Conservation (phyloP, 23 tunicate genomes). For the Clavelina lepadiformis region DNA sequence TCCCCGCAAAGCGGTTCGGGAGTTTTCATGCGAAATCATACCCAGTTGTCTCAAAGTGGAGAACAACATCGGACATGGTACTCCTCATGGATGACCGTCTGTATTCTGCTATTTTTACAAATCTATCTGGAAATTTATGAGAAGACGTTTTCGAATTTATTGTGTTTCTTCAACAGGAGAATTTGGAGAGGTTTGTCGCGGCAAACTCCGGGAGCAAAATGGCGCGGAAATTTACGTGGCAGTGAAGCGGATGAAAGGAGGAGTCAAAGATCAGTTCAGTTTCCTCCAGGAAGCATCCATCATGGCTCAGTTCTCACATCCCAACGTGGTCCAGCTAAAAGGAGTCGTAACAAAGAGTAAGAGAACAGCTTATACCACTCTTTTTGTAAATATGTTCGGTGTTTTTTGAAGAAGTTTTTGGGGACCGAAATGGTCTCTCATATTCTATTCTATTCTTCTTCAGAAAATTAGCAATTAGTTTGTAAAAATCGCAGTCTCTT, state of each 20-base stretch:
- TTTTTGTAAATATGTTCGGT: too few relatives aligned
- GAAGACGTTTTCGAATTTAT: neutral
- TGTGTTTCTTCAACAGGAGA: constrained; percentile 26
- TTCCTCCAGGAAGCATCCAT: constrained; percentile 58
- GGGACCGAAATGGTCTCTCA: too few relatives aligned
- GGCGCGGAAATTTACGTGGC: constrained; percentile 21
- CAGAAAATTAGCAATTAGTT: too few relatives aligned
- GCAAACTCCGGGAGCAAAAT: neutral
- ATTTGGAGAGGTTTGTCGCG: constrained; percentile 63
- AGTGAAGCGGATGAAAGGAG: constrained; percentile 43
- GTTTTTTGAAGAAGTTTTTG: too few relatives aligned
- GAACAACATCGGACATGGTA: constrained; percentile 56
- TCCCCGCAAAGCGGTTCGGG: constrained; percentile 44
- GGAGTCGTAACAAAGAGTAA: constrained; percentile 77
- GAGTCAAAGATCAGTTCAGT: constrained; percentile 39
- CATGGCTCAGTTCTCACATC: constrained; percentile 73
- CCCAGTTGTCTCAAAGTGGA: constrained; percentile 13
- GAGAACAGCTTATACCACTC: too few relatives aligned
- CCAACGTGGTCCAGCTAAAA: constrained; percentile 52
- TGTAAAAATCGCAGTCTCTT: too few relatives aligned
- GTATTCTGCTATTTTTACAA: too few relatives aligned
- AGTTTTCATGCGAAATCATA: constrained; percentile 42
- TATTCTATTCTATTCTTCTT: too few relatives aligned
- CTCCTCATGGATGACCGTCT: too few relatives aligned
- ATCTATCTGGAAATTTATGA: neutral